A percentile compares a stretch with the other conserved stretches of the same genome.
Evolutionary conservation across 2,888 invertebrate genomes (phyloP).

Genomic region (Cheilosia vernalis): DNA sequence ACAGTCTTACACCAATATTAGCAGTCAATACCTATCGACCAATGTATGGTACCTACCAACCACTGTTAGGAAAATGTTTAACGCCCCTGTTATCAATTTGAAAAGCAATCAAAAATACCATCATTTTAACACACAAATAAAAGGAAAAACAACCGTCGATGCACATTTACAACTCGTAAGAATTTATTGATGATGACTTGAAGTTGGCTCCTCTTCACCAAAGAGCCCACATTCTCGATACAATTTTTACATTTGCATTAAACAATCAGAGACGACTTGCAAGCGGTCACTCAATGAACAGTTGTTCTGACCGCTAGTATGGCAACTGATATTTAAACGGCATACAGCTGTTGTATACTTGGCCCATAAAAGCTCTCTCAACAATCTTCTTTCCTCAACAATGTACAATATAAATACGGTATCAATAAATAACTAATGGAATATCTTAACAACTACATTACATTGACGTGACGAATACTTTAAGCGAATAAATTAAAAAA

Average conservation of each 20-base stretch:
- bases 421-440: constrained; percentile 65
- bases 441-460: constrained; percentile 44
- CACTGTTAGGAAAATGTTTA: too few relatives aligned
- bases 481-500: constrained; percentile 64
- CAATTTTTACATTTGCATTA: constrained; percentile 29
- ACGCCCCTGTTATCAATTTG: too few relatives aligned
- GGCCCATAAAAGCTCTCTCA: constrained; percentile 17
- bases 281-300: constrained; percentile 29
- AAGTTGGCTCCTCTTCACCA: constrained; percentile 2
- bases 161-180: constrained; percentile 35
- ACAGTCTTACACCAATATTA: too few relatives aligned
- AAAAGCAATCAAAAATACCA: too few relatives aligned
- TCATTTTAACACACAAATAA: background rate
- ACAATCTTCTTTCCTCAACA: constrained; percentile 18
- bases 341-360: constrained; percentile 46
- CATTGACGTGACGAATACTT: constrained; percentile 42
- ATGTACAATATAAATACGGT: constrained; percentile 25
- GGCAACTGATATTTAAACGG: constrained; percentile 65
- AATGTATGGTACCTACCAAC: too few relatives aligned
- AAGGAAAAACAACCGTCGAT: background rate
- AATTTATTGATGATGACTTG: constrained; percentile 70
- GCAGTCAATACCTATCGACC: too few relatives aligned
- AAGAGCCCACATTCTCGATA: constrained; percentile 34
- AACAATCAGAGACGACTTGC: constrained; percentile 43
- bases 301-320: constrained; percentile 62